Evolutionary conservation across 2,888 invertebrate species (phyloP).

Genomic region (Athalia circularis): DNA sequence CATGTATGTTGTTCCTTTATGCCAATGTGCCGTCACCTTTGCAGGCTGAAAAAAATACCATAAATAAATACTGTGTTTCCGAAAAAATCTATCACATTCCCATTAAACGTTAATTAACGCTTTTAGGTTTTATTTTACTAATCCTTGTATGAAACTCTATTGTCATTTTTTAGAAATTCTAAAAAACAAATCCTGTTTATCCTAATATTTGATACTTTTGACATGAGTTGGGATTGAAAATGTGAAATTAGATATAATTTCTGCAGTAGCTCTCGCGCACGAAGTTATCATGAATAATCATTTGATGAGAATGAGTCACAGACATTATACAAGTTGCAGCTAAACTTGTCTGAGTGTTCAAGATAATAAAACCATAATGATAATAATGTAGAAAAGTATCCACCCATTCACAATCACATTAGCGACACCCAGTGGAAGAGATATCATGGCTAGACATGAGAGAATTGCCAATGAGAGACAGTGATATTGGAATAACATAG

Average conservation of each 20-base stretch:
- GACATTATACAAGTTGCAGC: conserved; percentile 5
- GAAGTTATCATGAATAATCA: not conserved
- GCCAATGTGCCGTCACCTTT: conserved; percentile 99
- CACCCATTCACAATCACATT: conserved; percentile 16
- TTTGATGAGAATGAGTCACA: conserved; percentile 1
- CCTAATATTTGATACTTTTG: not conserved
- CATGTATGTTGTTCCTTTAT: conserved; percentile 99
- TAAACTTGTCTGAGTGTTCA: not conserved
- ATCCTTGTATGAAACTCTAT: no score
- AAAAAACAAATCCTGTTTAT: not conserved
- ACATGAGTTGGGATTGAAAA: not conserved
- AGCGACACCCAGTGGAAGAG: not conserved
- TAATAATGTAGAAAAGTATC: not conserved
- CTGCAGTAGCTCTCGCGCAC: no score
- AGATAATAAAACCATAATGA: not conserved
- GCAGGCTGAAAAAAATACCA: conserved; percentile 85
- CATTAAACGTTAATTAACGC: not conserved
- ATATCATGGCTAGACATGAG: not conserved
- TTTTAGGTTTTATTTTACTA: not conserved
- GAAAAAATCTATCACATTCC: not conserved
- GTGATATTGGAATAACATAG: not conserved
- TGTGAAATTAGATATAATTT: conserved; percentile 9
- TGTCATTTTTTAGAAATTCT: not conserved
- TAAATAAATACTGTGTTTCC: conserved; percentile 27
- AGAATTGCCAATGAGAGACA: not conserved